Base-by-base conservation (phyloP, 2,888 invertebrate genomes). In the Spilarctia lutea region DNA sequence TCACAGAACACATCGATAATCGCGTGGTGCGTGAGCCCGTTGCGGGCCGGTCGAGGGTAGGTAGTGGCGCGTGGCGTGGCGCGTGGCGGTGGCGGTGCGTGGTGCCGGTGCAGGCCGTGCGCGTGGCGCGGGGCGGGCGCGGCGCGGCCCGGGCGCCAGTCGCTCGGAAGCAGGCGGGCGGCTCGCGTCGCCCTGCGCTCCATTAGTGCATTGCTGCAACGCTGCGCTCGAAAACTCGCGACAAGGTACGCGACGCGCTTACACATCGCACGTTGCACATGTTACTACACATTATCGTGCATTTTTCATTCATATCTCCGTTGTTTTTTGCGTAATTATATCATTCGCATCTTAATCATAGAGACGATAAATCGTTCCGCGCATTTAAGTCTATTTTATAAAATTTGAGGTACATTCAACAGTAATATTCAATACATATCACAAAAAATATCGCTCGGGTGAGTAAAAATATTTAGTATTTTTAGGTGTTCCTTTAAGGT, bases 141-240 rank as follows among this genome's bases (percentile, higher is more conserved):
- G 90, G 85, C 90, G 90, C 91, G 92, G 91, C 94, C 94, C 93
- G 94, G 94, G 93, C 94, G 94, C 91, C 94, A 95, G 95, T 95
- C 92, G 94, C 94, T 94, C 94, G 89, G 89, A 89, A 90, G 87
- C 91, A 91, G 91, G 94, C 94, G 93, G 91, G 91, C 92, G 93
- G 91, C 92, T 91, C 92, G 92, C 91, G 94, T 93, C 92, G 94
- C 92, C 90, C 88, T 89, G 89, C 88, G 87, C 86, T 88, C 82
- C 86, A 82, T 87, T 85, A 84, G 88, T 91, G 92, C 91, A 89
- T 83, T 91, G 89, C 88, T 91, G 92, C 92, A 91, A 86, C 88
- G 88, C 86, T 90, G 91, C 92, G 90, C 89, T 89, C 92, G 90
- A 89, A 87, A 90, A 86, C 88, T 90, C 92, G 90, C 89, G 88